phyloP scores from a whole-genome alignment of 2,113 vertebrate genomes.

The Ctenomys sociabilis region DNA sequence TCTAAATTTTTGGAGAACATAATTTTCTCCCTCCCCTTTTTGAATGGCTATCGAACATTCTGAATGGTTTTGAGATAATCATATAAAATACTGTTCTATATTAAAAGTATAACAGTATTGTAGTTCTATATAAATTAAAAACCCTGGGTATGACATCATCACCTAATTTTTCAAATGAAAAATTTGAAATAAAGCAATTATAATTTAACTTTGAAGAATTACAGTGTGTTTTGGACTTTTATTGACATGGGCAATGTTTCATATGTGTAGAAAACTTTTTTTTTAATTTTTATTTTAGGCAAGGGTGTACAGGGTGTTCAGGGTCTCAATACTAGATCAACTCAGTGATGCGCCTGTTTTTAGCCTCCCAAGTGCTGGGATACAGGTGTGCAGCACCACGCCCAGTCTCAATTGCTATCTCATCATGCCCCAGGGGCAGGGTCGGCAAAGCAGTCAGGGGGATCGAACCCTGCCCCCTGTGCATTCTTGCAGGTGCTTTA shows the following conservation, averaged over 20 bases:
- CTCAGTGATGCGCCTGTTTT: no score
- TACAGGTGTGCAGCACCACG: no score
- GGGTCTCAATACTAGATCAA: no score
- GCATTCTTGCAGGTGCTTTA: no score
- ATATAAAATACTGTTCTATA: not conserved
- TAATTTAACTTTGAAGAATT: not conserved
- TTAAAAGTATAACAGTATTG: not conserved
- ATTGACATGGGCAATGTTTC: not conserved
- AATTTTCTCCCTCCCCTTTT: not conserved
- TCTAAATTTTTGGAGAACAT: not conserved
- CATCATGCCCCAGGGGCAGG: no score
- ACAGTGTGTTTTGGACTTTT: not conserved
- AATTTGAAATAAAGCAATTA: no score
- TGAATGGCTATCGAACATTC: not conserved
- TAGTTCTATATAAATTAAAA: not conserved
- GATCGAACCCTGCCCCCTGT: no score
- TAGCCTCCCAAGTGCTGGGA: no score
- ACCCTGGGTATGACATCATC: not conserved
- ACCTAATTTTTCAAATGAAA: not conserved
- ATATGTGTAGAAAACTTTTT: not conserved
- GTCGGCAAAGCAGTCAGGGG: no score
- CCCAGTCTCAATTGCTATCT: no score
- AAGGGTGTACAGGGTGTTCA: no score
- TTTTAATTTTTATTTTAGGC: no score
- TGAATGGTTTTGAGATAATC: conserved; percentile 3